Percentiles rank a stretch among this genome's conserved stretches.
Evolutionary conservation across 2,797 vertebrate species (phyloP).

Genomic region (Danio kyathit): DNA sequence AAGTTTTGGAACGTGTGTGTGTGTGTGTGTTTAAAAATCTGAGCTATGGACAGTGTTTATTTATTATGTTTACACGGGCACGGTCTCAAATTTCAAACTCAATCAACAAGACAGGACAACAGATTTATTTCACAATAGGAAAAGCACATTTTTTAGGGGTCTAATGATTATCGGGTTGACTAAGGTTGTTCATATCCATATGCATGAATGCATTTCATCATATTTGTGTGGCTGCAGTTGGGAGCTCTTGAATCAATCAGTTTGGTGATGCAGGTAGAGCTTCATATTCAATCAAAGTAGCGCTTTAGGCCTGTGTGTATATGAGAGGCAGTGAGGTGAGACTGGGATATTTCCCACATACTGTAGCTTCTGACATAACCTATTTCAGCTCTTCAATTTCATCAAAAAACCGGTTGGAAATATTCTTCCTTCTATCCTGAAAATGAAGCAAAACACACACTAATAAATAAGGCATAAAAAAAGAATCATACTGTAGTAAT

Average conservation of each 20-base stretch:
- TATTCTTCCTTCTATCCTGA: slow-evolving; percentile 16
- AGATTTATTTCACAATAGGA: slow-evolving; percentile 36
- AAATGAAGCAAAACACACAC: slow-evolving; percentile 11
- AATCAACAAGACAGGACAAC: slow-evolving; percentile 15
- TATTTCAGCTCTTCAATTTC: slow-evolving; percentile 42
- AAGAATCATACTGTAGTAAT: slow-evolving; percentile 23
- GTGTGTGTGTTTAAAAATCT: background rate
- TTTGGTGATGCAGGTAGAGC: slow-evolving; percentile 25
- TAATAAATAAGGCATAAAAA: slow-evolving; percentile 2
- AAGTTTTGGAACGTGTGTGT: background rate
- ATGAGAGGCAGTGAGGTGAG: background rate
- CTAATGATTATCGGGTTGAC: slow-evolving; percentile 11
- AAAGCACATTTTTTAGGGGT: slow-evolving; percentile 14
- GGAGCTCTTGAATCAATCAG: slow-evolving; percentile 37
- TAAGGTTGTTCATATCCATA: slow-evolving; percentile 7
- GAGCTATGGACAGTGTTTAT: slow-evolving; percentile 8
- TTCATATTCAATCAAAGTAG: slow-evolving; percentile 38
- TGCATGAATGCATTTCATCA: slow-evolving; percentile 26
- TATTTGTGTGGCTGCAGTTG: slow-evolving; percentile 8
- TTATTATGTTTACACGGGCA: slow-evolving; percentile 5
- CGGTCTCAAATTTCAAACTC: background rate
- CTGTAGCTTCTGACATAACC: slow-evolving; percentile 17
- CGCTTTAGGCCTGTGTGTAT: slow-evolving; percentile 32
- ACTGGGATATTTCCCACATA: slow-evolving; percentile 27
- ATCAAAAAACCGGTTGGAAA: slow-evolving; percentile 37